These are phyloP conservation scores for Muscidifurax raptorellus DNA, from an alignment of 1,140 invertebrate species.

Conservation along the genomic window DNA sequence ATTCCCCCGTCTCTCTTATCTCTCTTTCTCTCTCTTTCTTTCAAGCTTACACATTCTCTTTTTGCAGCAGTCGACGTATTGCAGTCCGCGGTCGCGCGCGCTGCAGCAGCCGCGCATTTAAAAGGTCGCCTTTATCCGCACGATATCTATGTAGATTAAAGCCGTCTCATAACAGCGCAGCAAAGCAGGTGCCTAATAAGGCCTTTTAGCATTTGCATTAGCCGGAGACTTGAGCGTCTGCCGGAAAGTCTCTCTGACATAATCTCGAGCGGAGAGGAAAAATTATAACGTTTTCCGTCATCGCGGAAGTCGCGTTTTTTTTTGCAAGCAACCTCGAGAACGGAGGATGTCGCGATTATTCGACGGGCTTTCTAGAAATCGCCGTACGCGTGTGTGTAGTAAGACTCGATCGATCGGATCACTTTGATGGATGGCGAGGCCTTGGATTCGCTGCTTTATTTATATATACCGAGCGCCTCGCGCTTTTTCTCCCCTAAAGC, in stretches of 20 bases:
- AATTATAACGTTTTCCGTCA: constrained; percentile 29
- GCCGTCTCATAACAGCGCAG: constrained; percentile 33
- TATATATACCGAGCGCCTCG: too few species aligned
- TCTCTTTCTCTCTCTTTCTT: not conserved
- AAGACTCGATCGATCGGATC: constrained; percentile 19
- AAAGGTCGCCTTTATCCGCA: constrained; percentile 16
- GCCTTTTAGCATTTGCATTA: constrained; percentile 40
- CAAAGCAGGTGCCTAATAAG: constrained; percentile 39
- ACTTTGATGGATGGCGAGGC: constrained; percentile 20
- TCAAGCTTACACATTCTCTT: too few species aligned
- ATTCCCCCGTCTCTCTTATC: not conserved
- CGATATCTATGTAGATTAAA: constrained; percentile 46
- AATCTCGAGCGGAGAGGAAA: not conserved
- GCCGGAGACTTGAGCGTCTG: not conserved
- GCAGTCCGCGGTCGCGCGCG: too few species aligned
- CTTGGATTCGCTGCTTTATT: constrained; percentile 4
- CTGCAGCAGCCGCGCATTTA: too few species aligned
- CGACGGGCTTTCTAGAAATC: constrained; percentile 11
- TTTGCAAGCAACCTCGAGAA: too few species aligned
- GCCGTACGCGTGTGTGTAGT: not conserved
- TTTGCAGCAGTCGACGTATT: too few species aligned
- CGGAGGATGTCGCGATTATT: not conserved
- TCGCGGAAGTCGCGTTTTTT: constrained; percentile 7
- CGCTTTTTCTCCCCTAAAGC: not conserved
- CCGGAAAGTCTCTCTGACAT: not conserved